Percentiles rank a stretch among this genome's conserved stretches.
Evolutionary conservation across 2,888 invertebrate genomes (phyloP).

Genomic region (Drosophila conformis): DNA sequence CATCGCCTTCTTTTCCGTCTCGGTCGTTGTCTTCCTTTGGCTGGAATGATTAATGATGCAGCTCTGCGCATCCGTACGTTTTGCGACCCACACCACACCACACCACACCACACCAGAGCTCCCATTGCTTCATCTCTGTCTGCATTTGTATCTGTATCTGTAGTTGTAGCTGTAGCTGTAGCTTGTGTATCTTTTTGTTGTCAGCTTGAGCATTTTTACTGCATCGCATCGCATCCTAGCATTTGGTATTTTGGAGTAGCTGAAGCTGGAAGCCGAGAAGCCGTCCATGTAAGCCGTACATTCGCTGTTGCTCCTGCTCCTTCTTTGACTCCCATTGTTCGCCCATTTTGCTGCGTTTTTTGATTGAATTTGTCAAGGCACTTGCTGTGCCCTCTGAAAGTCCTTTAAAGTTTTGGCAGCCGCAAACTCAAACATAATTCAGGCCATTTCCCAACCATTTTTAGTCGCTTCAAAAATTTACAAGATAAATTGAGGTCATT

Average conservation of each 20-base stretch:
- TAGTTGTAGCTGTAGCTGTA: constrained; percentile 39
- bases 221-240: constrained; percentile 59
- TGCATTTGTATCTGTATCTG: constrained; percentile 50
- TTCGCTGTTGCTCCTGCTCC: constrained; percentile 35
- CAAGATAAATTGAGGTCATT: constrained; percentile 85
- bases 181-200: constrained; percentile 45
- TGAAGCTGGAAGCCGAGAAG: constrained; percentile 44
- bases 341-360: constrained; percentile 36
- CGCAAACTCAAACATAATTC: constrained; percentile 62
- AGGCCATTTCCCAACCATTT: constrained; percentile 37
- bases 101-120: constrained; percentile 1
- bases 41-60: constrained; percentile 82
- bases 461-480: constrained; percentile 48
- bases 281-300: constrained; percentile 52
- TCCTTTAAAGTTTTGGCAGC: constrained; percentile 56
- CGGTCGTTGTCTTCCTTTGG: constrained; percentile 72
- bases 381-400: constrained; percentile 33
- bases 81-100: constrained; percentile 54
- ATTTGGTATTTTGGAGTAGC: constrained; percentile 55
- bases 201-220: constrained; percentile 59
- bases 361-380: constrained; percentile 74
- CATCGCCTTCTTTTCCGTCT: constrained; percentile 58
- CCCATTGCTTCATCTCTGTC: constrained; percentile 29
- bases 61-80: constrained; percentile 69
- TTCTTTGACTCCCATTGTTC: constrained; percentile 38